Percentiles rank a stretch among this genome's conserved stretches.
phyloP scores from a whole-genome alignment of 2,888 invertebrate genomes.

The Sycophila texana region DNA sequence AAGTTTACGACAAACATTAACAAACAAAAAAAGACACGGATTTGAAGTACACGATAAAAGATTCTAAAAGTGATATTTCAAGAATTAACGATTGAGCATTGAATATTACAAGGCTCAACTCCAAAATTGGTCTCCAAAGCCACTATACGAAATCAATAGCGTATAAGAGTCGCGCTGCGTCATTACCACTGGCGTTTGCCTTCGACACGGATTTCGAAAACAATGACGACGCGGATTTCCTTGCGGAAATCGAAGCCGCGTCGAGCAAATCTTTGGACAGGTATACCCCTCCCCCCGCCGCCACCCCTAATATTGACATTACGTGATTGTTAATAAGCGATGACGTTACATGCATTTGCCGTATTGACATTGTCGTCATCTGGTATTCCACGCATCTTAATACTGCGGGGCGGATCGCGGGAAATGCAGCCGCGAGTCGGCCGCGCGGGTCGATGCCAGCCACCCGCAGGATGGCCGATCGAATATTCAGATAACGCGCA shows the following conservation, averaged over 20 bases:
- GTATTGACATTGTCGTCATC: conserved; percentile 31
- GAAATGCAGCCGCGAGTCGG: conserved; percentile 13
- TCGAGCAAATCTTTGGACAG: conserved; percentile 19
- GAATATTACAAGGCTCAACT: too few relatives aligned
- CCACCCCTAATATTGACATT: conserved; percentile 18
- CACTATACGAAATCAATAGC: too few relatives aligned
- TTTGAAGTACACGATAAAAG: too few relatives aligned
- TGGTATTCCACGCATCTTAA: conserved; percentile 42
- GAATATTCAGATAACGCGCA: background rate
- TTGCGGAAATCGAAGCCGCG: conserved; percentile 7
- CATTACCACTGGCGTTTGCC: too few relatives aligned
- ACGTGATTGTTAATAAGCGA: conserved; percentile 15
- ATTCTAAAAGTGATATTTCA: too few relatives aligned
- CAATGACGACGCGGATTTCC: conserved; percentile 1
- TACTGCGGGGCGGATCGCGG: background rate
- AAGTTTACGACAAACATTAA: too few relatives aligned
- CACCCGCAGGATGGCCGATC: background rate
- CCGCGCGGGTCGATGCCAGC: background rate
- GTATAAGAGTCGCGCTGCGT: too few relatives aligned
- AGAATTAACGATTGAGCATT: too few relatives aligned
- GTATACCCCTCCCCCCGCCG: background rate
- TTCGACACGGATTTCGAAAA: too few relatives aligned
- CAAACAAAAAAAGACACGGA: too few relatives aligned
- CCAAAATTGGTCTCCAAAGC: too few relatives aligned
- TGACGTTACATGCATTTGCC: conserved; percentile 26